Evolutionary conservation across 1,140 invertebrate species (phyloP), one percentile per base, ranked within the genome.

Genomic region (Batillaria attramentaria): DNA sequence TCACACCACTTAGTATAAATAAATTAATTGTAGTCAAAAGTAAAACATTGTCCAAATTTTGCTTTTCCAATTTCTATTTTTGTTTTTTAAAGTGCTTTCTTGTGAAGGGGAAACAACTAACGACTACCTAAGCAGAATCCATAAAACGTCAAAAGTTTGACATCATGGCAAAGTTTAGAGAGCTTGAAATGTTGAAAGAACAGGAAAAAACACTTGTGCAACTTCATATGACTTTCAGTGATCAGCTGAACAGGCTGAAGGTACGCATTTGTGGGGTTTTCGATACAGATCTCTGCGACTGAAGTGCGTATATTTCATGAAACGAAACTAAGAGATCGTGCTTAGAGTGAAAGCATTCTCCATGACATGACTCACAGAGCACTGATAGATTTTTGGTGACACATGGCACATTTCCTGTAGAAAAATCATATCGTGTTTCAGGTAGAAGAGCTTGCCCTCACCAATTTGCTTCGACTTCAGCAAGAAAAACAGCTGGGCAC

Each of bases 361-460:
- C 57, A 62, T 10, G 24, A 62, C 33, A 50, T 13, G 10, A 24
- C 13, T 13, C 13, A 50, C 46, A 50, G 24, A n/a, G n/a, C n/a
- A n/a, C n/a, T n/a, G n/a, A n/a, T n/a, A n/a, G n/a, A n/a, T n/a
- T n/a, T n/a, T n/a, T n/a, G n/a, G n/a, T n/a, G n/a, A n/a, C n/a
- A n/a, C n/a, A n/a, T n/a, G n/a, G n/a, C n/a, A n/a, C n/a, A n/a
- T n/a, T n/a, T n/a, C n/a, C n/a, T n/a, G n/a, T n/a, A n/a, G n/a
- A n/a, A n/a, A n/a, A n/a, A n/a, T n/a, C n/a, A n/a, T n/a, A n/a
- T n/a, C n/a, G n/a, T n/a, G 16, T 35, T 37, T 2, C 73, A 75
- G 73, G 73, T 75, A 5, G 73, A 75, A 65, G 73, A 75, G 35
- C 73, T 75, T 33, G 73, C 73, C 28, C 39, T 75, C 54, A 65